Conservation (phyloP, 2,888 invertebrate genomes). For the Trilocha varians region DNA sequence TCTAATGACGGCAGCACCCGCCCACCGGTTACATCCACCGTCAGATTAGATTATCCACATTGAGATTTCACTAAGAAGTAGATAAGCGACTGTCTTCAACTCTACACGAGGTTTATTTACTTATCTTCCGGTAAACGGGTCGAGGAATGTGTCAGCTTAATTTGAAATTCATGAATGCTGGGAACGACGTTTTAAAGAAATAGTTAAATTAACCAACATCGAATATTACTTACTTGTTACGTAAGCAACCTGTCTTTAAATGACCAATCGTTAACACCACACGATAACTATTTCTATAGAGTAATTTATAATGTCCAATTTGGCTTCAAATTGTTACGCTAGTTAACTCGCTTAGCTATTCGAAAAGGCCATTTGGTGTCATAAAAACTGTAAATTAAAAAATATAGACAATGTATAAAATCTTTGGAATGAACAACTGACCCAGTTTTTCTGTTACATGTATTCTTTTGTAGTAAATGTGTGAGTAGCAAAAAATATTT, state of each 20-base stretch:
- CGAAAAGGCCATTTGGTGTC: too few species aligned
- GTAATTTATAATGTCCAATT: not conserved
- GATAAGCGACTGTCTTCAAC: slow-evolving; percentile 1
- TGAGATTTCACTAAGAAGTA: slow-evolving; percentile 11
- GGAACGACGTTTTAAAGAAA: not conserved
- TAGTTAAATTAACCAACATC: not conserved
- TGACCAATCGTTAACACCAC: not conserved
- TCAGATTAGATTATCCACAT: slow-evolving; percentile 27
- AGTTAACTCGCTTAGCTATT: too few species aligned
- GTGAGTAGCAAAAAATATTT: not conserved
- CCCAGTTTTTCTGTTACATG: too few species aligned
- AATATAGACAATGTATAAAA: too few species aligned
- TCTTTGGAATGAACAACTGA: too few species aligned
- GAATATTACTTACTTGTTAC: not conserved
- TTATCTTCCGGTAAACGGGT: not conserved
- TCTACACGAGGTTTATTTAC: not conserved
- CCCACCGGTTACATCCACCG: slow-evolving; percentile 26
- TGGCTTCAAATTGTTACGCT: too few species aligned
- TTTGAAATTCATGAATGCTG: not conserved
- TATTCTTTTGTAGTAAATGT: not conserved
- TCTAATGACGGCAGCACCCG: slow-evolving; percentile 25
- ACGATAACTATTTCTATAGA: not conserved
- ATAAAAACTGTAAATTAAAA: too few species aligned
- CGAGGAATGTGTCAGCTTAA: not conserved
- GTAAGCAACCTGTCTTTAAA: not conserved